Base-by-base conservation (phyloP, 2,797 vertebrate species). In the Gymnodraco acuticeps region DNA sequence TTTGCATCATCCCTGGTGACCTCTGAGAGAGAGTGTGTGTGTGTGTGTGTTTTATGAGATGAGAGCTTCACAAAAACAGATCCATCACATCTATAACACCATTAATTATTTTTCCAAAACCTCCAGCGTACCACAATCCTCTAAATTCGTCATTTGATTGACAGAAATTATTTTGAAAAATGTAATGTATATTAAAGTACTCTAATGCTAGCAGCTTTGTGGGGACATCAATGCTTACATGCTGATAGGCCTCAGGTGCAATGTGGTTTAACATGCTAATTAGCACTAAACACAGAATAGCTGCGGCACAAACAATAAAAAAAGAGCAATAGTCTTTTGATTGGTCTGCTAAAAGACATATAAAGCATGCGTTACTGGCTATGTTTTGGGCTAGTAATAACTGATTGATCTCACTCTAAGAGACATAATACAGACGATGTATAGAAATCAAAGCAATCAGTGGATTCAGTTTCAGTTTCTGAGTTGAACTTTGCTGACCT, bases 1-100 rank as follows among this genome's bases (percentile, higher is more conserved):
- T 77, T 77, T 77, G 62, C 62, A 77, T 77, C 75, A 77, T 71
- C 68, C 75, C 68, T 77, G 68, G 61, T 64, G 61, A 64, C 61
- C 87, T 88, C 55, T 75, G 55, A 17, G 60, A 78, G 63, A 64
- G 70, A 58, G 50, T 48, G 48, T n/a, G 47, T 62, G 64, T 33
- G 70, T 54, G 56, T 61, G 19, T 64, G 52, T 56, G 43, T 73
- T 85, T 71, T 14, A 73, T 53, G 17, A 56, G 48, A 70, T 53
- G 52, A 59, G 17, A 64, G 19, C 0, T 1, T 12, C 2, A 17
- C 23, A 9, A 27, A 60, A 43, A 23, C 48, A 51, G 27, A 70
- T n/a, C 10, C 20, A n/a, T n/a, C 5, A 20, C 4, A 50, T 38
- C 15, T 4, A 14, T 10, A 58, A 51, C 5, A 53, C 27, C 47